Evolutionary conservation across 2,113 vertebrate genomes (phyloP).

Genomic region (Illadopsis cleaveri): DNA sequence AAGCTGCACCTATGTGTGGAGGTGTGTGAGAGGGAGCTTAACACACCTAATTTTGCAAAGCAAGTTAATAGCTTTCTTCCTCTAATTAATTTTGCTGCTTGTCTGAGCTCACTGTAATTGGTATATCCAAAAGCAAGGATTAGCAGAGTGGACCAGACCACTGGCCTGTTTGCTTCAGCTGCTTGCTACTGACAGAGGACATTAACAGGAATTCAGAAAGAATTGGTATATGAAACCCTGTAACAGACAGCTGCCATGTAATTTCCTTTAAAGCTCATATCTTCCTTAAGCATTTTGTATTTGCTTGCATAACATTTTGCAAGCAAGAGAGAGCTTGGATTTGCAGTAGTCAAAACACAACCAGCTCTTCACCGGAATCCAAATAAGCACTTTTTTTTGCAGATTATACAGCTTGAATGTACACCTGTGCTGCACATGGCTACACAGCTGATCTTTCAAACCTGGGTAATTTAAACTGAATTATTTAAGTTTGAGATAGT

Average conservation of each 20-base stretch:
- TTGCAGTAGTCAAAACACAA: not conserved
- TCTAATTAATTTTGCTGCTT: constrained; percentile 47
- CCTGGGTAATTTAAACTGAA: not conserved
- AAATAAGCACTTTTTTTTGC: not conserved
- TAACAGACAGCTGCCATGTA: not conserved
- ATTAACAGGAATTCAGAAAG: not conserved
- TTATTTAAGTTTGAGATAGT: not conserved
- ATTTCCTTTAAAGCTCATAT: not conserved
- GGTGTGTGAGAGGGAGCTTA: not conserved
- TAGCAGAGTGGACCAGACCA: not conserved
- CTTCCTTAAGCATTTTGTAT: not conserved
- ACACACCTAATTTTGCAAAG: constrained; percentile 22
- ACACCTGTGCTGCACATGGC: not conserved
- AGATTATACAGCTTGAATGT: not conserved
- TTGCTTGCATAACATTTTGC: not conserved
- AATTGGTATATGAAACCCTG: not conserved
- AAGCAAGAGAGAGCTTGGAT: not conserved
- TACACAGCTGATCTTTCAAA: not conserved
- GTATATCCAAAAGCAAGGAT: constrained; percentile 19
- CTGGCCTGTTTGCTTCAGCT: not conserved
- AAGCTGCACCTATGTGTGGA: not conserved
- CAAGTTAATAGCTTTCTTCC: constrained; percentile 34
- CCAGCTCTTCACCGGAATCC: not conserved
- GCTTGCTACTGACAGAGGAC: not conserved
- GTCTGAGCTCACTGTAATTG: not conserved